Base-by-base conservation (phyloP, 2,888 invertebrate genomes). In the Hirtodrosophila alboralis region DNA sequence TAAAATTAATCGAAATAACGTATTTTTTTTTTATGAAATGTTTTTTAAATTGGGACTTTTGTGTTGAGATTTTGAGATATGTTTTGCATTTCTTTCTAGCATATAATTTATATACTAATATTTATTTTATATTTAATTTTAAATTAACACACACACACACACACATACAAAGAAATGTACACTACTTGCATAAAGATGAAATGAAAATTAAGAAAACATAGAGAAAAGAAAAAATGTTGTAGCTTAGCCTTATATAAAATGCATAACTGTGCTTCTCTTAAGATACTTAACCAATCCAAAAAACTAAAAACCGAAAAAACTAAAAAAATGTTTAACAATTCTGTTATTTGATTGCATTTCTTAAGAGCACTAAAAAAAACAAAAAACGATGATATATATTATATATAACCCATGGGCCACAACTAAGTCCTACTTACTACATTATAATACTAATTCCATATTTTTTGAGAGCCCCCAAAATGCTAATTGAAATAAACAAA, bases 61-160 rank as follows among this genome's bases (percentile, higher is more conserved):
- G 21, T 64, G 71, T 61, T 57, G 47, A 56, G 64, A 60, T 67
- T n/a, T 60, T 47, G 49, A 69, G 60, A 59, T 47, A 57, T 60
- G 48, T 59, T 65, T 59, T 75, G 83, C 78, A 83, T 78, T 78
- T 79, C 76, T 64, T 66, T n/a, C 65, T 83, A 79, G 83, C 51
- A 40, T 66, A 51, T 51, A 72, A 48, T 40, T 54, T 71, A 71
- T 52, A n/a, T 73, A 78, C 78, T 78, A 78, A 78, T 78, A 78
- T 78, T 78, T 78, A 78, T 78, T 78, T 62, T 73, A 57, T 34
- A 54, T 73, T 83, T 79, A 83, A 83, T 67, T 58, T 57, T 44
- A 37, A 62, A 18, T 60, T 70, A 73, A 73, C 62, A 18, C 16
- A 33, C 51, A 38, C 44, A 45, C 53, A 54, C 7, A 44, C 27